These are phyloP conservation scores for Cryptomyrus ogoouensis DNA, from an alignment of 2,113 vertebrate species.

Conservation along the genomic window DNA sequence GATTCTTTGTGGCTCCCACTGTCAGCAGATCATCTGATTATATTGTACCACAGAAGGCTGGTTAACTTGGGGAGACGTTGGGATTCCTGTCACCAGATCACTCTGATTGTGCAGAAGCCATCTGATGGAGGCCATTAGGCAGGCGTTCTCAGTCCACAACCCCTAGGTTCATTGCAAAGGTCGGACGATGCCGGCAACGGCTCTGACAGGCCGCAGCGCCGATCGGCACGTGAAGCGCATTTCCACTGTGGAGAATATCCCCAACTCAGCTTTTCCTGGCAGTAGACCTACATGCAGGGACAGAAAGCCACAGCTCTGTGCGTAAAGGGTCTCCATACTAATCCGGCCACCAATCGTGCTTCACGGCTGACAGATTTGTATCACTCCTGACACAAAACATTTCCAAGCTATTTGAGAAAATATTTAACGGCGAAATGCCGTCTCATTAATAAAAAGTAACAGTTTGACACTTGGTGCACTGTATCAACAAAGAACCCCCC, in stretches of 20 bases:
- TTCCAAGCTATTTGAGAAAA: background rate
- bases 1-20: background rate
- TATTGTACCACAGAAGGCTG: background rate
- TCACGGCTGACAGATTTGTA: conserved; percentile 12
- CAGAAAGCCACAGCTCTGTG: background rate
- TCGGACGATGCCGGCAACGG: background rate
- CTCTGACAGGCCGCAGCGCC: no score
- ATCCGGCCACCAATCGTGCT: background rate
- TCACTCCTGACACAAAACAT: background rate
- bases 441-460: background rate
- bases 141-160: background rate
- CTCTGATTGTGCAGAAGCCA: background rate
- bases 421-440: background rate
- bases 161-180: background rate
- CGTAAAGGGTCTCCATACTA: background rate
- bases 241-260: background rate
- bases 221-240: background rate
- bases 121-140: background rate
- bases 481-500: no score
- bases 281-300: background rate
- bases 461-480: background rate
- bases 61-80: background rate
- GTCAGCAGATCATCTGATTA: background rate
- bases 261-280: background rate
- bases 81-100: background rate